Percentiles rank a stretch among this genome's conserved stretches.
Evolutionary conservation across 2,888 invertebrate species (phyloP).

Genomic region (Scaptomyza flava): DNA sequence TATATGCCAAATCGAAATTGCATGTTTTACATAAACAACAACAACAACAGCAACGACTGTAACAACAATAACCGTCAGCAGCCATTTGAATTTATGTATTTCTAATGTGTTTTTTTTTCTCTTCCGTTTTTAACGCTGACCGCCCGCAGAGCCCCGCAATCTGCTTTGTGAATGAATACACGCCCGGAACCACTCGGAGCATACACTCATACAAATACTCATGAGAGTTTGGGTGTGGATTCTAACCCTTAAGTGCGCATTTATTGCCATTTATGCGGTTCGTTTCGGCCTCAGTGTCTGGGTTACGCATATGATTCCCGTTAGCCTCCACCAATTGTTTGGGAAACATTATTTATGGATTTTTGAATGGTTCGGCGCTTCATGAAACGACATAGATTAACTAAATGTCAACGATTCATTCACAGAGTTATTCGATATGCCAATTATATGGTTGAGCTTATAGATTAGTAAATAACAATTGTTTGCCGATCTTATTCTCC

Average conservation of each 20-base stretch:
- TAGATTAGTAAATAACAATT: slow-evolving; percentile 35
- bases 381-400: slow-evolving; percentile 58
- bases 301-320: slow-evolving; percentile 70
- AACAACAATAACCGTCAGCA: slow-evolving; percentile 41
- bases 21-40: slow-evolving; percentile 78
- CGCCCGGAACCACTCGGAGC: slow-evolving; percentile 20
- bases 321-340: slow-evolving; percentile 39
- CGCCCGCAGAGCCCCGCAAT: slow-evolving; percentile 61
- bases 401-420: slow-evolving; percentile 17
- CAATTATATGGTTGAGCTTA: slow-evolving; percentile 52
- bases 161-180: slow-evolving; percentile 39
- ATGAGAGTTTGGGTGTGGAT: slow-evolving; percentile 24
- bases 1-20: slow-evolving; percentile 81
- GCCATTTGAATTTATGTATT: slow-evolving; percentile 62
- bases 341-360: slow-evolving; percentile 71
- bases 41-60: slow-evolving; percentile 46
- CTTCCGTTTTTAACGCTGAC: slow-evolving; percentile 23
- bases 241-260: slow-evolving; percentile 78
- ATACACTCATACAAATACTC: slow-evolving; percentile 4
- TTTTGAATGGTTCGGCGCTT: slow-evolving; percentile 49
- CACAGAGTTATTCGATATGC: slow-evolving; percentile 36
- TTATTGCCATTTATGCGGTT: slow-evolving; percentile 80
- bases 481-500: slow-evolving; percentile 7
- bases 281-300: slow-evolving; percentile 57
- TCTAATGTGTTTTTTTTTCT: slow-evolving; percentile 55